Evolutionary conservation across 2,797 vertebrate species (phyloP).

Genomic region (Podarcis lilfordi): DNA sequence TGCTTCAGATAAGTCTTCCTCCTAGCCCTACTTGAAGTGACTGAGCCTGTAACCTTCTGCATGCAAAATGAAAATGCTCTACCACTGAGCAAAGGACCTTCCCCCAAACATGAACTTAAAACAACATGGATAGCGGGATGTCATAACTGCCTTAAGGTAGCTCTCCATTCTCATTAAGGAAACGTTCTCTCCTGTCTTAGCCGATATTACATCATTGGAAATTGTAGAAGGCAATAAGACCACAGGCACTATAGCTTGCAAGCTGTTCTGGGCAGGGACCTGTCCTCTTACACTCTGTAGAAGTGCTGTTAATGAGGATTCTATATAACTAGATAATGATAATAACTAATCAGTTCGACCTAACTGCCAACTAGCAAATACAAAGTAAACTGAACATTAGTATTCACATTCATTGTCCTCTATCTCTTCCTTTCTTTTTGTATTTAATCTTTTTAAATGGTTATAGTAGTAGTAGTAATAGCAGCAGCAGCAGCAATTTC

Average conservation of each 20-base stretch:
- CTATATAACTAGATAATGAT: no score
- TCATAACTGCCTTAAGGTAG: not conserved
- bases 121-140: not conserved
- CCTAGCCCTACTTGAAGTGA: no score
- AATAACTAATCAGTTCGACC: no score
- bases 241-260: not conserved
- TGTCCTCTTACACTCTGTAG: not conserved
- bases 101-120: not conserved
- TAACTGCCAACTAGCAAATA: not conserved
- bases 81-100: no score
- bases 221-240: not conserved
- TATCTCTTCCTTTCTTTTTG: not conserved
- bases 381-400: not conserved
- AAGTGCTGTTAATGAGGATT: no score
- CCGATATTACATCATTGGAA: not conserved
- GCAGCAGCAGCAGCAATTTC: accelerated
- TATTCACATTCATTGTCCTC: not conserved
- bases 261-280: not conserved
- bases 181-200: not conserved
- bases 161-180: no score
- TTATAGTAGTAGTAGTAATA: not conserved
- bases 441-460: not conserved
- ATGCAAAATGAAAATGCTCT: no score
- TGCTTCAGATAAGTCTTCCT: no score
- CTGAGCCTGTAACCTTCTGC: no score